Conservation (phyloP, 2,797 vertebrate species). For the Mormyrus proboscirostris region DNA sequence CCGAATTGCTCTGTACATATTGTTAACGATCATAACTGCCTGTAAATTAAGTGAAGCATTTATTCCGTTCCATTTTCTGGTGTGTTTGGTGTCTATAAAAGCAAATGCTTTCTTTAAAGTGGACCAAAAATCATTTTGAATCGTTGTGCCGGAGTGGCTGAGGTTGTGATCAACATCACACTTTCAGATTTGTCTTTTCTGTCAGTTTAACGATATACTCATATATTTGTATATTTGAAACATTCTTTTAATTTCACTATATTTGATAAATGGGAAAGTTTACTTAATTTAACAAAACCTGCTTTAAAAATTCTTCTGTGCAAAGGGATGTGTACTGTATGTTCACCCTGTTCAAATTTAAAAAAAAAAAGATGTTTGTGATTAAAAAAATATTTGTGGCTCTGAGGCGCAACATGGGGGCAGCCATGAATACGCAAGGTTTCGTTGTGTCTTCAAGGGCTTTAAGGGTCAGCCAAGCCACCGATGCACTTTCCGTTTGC, state of each 20-base stretch:
- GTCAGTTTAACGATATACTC: constrained; percentile 63
- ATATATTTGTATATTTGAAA: constrained; percentile 84
- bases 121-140: constrained; percentile 62
- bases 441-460: not conserved
- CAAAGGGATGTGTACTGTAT: constrained; percentile 40
- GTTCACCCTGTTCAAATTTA: constrained; percentile 57
- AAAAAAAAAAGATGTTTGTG: constrained; percentile 49
- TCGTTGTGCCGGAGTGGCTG: constrained; percentile 47
- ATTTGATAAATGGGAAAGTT: constrained; percentile 71
- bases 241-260: constrained; percentile 71
- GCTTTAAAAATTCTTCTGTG: constrained; percentile 50
- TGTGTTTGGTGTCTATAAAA: not conserved
- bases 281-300: constrained; percentile 69
- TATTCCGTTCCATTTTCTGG: not conserved
- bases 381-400: constrained; percentile 56
- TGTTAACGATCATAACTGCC: constrained; percentile 5
- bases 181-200: constrained; percentile 80
- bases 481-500: not conserved
- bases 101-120: constrained; percentile 41
- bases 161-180: constrained; percentile 56
- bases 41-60: not conserved
- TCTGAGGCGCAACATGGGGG: constrained; percentile 55
- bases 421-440: not conserved
- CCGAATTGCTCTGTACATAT: not conserved
- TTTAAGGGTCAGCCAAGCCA: not conserved